Percentiles rank a stretch among this genome's conserved stretches.
Evolutionary conservation across 2,888 invertebrate genomes (phyloP).

Genomic region (Stictocephala bisonia): DNA sequence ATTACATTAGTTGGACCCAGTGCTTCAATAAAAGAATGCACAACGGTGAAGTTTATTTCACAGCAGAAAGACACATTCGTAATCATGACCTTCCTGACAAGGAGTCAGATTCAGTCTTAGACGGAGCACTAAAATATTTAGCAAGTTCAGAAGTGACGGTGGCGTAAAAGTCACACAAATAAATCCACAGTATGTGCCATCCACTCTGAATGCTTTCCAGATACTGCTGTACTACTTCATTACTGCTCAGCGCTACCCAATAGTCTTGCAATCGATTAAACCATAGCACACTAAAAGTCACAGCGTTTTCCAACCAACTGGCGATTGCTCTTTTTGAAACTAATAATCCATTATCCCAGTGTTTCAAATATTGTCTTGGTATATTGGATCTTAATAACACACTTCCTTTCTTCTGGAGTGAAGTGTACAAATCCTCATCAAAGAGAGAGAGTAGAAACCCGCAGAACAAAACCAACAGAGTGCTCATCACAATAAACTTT

Average conservation of each 20-base stretch:
- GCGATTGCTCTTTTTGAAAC: slow-evolving; percentile 9
- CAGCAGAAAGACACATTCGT: too few species aligned
- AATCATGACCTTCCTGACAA: too few species aligned
- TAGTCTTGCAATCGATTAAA: slow-evolving; percentile 30
- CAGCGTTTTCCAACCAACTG: neutral
- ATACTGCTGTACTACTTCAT: slow-evolving; percentile 44
- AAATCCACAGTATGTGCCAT: slow-evolving; percentile 45
- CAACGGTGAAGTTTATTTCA: too few species aligned
- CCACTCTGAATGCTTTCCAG: slow-evolving; percentile 36
- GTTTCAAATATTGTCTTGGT: neutral
- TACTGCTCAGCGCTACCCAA: slow-evolving; percentile 23
- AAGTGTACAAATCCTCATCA: slow-evolving; percentile 44
- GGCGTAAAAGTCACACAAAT: slow-evolving; percentile 31
- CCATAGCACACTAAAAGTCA: neutral
- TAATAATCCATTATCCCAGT: neutral
- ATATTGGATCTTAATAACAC: neutral
- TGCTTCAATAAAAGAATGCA: too few species aligned
- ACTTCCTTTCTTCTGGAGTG: neutral
- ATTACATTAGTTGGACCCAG: too few species aligned
- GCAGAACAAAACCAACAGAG: slow-evolving; percentile 19
- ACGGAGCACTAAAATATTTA: too few species aligned
- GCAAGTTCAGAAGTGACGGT: neutral
- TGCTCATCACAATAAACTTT: slow-evolving; percentile 26
- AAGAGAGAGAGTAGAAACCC: slow-evolving; percentile 41
- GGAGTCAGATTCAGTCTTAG: too few species aligned